phyloP scores from a whole-genome alignment of 1,140 invertebrate genomes.

The Vollenhovia emeryi region DNA sequence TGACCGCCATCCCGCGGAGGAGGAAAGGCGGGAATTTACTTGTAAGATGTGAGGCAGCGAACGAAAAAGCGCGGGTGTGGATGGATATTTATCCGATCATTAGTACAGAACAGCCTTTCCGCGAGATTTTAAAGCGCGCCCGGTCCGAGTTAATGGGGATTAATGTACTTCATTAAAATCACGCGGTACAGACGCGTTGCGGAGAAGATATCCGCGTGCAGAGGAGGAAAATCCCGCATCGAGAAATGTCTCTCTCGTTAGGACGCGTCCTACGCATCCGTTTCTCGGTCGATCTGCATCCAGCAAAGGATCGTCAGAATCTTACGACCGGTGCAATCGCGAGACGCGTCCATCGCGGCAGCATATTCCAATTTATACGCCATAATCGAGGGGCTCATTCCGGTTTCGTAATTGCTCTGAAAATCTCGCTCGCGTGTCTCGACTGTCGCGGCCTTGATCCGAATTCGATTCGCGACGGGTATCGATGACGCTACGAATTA shows the following conservation, averaged over 20 bases:
- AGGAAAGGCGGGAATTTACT: background rate
- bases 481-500: slow-evolving; percentile 39
- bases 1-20: slow-evolving; percentile 21
- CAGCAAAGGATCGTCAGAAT: background rate
- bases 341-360: background rate
- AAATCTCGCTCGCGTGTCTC: slow-evolving; percentile 41
- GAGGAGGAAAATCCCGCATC: slow-evolving; percentile 11
- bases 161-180: slow-evolving; percentile 35
- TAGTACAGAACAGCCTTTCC: background rate
- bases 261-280: background rate
- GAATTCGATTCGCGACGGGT: slow-evolving; percentile 23
- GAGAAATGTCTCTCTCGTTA: background rate
- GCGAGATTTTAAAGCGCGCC: background rate
- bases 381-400: background rate
- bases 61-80: background rate
- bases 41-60: slow-evolving; percentile 6
- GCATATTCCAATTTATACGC: slow-evolving; percentile 41
- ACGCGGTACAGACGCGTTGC: too few species aligned
- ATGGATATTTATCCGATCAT: background rate
- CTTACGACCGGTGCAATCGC: background rate
- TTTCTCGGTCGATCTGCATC: slow-evolving; percentile 6
- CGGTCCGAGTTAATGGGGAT: background rate
- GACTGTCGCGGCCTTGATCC: slow-evolving; percentile 60
- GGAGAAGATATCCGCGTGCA: too few species aligned
- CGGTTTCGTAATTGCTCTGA: slow-evolving; percentile 45